phyloP scores from a whole-genome alignment of 2,888 invertebrate genomes.

The Andrena fulva region DNA sequence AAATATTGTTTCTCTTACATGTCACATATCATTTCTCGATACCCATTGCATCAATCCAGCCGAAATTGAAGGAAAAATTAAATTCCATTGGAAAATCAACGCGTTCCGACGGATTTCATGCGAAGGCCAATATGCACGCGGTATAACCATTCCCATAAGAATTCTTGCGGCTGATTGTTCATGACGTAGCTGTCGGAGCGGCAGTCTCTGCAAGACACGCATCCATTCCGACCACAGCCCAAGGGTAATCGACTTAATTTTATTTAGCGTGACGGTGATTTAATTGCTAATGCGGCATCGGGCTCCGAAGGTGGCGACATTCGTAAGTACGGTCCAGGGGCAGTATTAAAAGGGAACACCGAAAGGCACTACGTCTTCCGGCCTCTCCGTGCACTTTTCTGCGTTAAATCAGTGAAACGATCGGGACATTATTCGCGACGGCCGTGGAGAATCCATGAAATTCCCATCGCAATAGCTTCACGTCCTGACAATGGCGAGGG shows the following conservation, averaged over 20 bases:
- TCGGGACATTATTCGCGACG: slow-evolving; percentile 71
- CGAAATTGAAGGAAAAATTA: no score
- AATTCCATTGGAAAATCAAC: no score
- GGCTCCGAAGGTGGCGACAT: slow-evolving; percentile 12
- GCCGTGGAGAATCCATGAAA: slow-evolving; percentile 73
- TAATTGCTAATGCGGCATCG: slow-evolving; percentile 16
- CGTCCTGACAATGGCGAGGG: slow-evolving; percentile 69
- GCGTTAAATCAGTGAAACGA: slow-evolving; percentile 73
- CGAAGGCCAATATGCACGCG: no score
- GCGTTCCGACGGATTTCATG: no score
- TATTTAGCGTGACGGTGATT: slow-evolving; percentile 1
- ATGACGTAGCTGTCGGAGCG: no score
- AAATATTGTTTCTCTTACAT: no score
- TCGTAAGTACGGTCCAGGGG: slow-evolving; percentile 57
- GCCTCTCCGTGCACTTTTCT: slow-evolving; percentile 44
- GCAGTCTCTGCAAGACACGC: no score
- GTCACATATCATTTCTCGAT: no score
- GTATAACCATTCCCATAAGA: no score
- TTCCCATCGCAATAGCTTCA: slow-evolving; percentile 73
- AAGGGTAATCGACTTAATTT: background rate
- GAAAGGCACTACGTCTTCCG: slow-evolving; percentile 62
- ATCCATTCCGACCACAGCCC: no score
- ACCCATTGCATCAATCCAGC: no score
- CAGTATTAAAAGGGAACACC: slow-evolving; percentile 60
- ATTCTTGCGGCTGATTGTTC: no score